phyloP scores from a whole-genome alignment of 2,888 invertebrate genomes.

The Pandemis heparana region DNA sequence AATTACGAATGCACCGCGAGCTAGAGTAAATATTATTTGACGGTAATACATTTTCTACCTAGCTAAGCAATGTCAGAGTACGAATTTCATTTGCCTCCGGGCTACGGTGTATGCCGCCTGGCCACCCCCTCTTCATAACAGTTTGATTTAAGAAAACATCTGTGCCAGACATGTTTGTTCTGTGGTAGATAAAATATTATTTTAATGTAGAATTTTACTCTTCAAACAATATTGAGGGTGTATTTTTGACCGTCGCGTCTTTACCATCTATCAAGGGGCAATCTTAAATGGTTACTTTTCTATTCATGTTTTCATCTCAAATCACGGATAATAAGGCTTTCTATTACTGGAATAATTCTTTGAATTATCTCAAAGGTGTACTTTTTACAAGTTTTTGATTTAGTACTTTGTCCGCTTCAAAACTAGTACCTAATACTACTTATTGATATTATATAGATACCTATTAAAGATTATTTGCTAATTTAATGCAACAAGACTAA shows the following conservation, averaged over 20 bases:
- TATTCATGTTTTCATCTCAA: background rate
- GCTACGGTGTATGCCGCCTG: constrained; percentile 59
- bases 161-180: constrained; percentile 65
- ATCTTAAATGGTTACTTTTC: background rate
- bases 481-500: background rate
- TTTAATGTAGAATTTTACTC: constrained; percentile 28
- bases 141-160: constrained; percentile 67
- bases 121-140: constrained; percentile 59
- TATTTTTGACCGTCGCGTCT: constrained; percentile 1
- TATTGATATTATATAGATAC: too few species aligned
- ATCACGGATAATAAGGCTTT: too few species aligned
- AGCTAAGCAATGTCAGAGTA: constrained; percentile 54
- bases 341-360: too few species aligned
- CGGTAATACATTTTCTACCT: constrained; percentile 45
- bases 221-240: constrained; percentile 22
- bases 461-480: too few species aligned
- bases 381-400: too few species aligned
- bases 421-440: too few species aligned
- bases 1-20: constrained; percentile 32
- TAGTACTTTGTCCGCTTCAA: too few species aligned
- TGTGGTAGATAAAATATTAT: constrained; percentile 44
- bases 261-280: background rate
- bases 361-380: too few species aligned
- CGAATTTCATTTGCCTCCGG: constrained; percentile 64
- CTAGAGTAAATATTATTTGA: constrained; percentile 41